Conservation (phyloP, 2,113 vertebrate genomes). For the Trematocara macrostoma region DNA sequence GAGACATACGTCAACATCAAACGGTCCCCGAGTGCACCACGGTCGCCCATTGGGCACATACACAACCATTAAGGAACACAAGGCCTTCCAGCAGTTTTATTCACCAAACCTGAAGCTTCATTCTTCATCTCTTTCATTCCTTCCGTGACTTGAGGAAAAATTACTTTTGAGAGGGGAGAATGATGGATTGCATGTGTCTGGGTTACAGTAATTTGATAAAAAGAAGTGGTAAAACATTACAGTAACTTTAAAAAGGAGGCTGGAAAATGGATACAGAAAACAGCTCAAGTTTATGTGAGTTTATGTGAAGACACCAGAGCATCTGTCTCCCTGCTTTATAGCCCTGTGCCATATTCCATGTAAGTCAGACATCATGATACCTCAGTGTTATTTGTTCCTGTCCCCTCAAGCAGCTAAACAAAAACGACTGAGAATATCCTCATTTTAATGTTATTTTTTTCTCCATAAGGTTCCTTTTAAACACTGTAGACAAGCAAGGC, state of each 20-base stretch:
- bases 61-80: slow-evolving; percentile 6
- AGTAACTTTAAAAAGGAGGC: background rate
- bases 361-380: background rate
- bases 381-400: background rate
- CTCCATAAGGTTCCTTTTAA: background rate
- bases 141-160: background rate
- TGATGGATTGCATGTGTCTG: background rate
- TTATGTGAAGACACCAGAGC: background rate
- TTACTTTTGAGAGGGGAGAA: background rate
- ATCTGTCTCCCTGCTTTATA: background rate
- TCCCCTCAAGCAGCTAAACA: background rate
- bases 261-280: background rate
- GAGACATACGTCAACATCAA: slow-evolving; percentile 19
- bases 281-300: background rate
- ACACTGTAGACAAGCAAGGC: background rate
- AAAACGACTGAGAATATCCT: background rate
- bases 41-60: background rate
- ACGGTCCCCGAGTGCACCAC: background rate
- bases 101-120: background rate
- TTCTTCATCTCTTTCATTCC: slow-evolving; percentile 5
- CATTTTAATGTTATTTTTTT: background rate
- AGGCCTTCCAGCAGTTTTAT: slow-evolving; percentile 8
- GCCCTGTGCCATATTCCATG: background rate
- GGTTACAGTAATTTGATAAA: background rate
- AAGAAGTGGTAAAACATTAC: background rate